phyloP scores from a whole-genome alignment of 2,888 invertebrate genomes.

The Agrilus mali region DNA sequence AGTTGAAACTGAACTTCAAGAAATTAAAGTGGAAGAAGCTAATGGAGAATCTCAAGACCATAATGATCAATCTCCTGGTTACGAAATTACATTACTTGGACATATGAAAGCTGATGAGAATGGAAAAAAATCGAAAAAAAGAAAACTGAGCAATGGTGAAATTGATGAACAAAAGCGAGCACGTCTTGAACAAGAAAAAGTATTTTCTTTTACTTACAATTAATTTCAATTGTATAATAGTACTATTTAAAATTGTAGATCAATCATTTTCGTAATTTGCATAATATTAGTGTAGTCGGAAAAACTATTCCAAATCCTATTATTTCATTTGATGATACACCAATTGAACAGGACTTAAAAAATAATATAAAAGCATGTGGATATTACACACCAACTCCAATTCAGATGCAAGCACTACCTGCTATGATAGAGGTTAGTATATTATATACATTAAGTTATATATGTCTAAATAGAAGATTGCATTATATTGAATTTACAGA shows the following conservation, averaged over 20 bases:
- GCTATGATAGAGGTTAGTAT: conserved; percentile 60
- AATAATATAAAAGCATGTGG: conserved; percentile 58
- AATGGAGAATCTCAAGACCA: too few species aligned
- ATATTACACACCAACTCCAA: conserved; percentile 68
- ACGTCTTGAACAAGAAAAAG: conserved; percentile 18
- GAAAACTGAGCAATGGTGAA: conserved; percentile 16
- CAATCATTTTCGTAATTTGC: conserved; percentile 58
- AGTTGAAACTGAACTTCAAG: conserved; percentile 6
- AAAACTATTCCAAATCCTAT: conserved; percentile 68
- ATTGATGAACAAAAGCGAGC: conserved; percentile 21
- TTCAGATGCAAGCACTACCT: conserved; percentile 89
- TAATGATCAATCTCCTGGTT: too few species aligned
- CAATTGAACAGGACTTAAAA: conserved; percentile 46
- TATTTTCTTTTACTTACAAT: conserved; percentile 3
- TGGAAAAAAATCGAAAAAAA: conserved; percentile 20
- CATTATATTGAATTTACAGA: conserved; percentile 31
- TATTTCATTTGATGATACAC: conserved; percentile 54
- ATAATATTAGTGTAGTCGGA: conserved; percentile 70
- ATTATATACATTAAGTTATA: not conserved
- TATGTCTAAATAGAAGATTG: too few species aligned
- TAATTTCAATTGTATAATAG: not conserved
- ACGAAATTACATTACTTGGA: conserved; percentile 19
- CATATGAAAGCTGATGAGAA: conserved; percentile 12
- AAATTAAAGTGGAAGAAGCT: conserved; percentile 4
- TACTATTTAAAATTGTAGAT: conserved; percentile 38